Percentiles rank a stretch among this genome's conserved stretches.
phyloP scores from a whole-genome alignment of 2,113 vertebrate genomes.

The Paratilapia polleni region DNA sequence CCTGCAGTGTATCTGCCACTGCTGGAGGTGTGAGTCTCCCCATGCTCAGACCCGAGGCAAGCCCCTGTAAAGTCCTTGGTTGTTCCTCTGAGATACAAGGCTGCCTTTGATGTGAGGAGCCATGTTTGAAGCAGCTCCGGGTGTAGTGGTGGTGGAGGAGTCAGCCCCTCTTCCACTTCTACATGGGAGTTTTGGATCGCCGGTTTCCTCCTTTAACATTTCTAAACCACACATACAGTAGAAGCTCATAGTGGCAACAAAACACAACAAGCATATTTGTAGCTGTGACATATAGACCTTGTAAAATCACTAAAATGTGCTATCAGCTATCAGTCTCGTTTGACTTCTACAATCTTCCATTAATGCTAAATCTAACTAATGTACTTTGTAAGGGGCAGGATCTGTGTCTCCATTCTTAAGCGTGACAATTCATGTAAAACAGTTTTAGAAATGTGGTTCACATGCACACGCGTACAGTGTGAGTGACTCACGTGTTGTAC shows the following conservation, averaged over 20 bases:
- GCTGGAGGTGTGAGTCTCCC: slow-evolving; percentile 58
- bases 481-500: no score
- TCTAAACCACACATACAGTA: not conserved
- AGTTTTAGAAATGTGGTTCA: no score
- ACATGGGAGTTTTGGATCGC: slow-evolving; percentile 5
- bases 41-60: slow-evolving; percentile 67
- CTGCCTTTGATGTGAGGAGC: slow-evolving; percentile 82
- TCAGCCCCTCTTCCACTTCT: slow-evolving; percentile 39
- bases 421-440: no score
- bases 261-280: not conserved
- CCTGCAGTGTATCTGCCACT: slow-evolving; percentile 62
- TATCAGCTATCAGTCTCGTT: no score
- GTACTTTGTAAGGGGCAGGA: no score
- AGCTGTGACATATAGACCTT: not conserved
- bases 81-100: slow-evolving; percentile 77
- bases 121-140: slow-evolving; percentile 73
- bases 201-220: not conserved
- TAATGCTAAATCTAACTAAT: no score
- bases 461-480: no score
- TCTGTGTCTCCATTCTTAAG: no score
- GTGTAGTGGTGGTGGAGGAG: slow-evolving; percentile 33
- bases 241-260: not conserved
- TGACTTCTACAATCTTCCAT: no score
- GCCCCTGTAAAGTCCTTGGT: slow-evolving; percentile 76
- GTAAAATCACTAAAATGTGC: not conserved